Evolutionary conservation across 2,113 vertebrate genomes (phyloP).

Genomic region (Laticauda laticaudata): DNA sequence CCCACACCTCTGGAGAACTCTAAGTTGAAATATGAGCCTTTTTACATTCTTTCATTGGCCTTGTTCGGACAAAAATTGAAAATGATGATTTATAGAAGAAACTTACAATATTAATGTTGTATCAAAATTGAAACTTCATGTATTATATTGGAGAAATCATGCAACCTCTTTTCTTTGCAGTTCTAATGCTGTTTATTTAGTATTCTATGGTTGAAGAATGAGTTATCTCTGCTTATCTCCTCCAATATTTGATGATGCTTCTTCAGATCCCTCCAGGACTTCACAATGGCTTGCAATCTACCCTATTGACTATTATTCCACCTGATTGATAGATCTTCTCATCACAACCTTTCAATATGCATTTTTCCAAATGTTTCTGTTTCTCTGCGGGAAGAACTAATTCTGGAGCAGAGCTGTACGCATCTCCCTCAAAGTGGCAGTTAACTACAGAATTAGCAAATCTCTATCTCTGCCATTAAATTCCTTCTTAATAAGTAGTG

Average conservation of each 20-base stretch:
- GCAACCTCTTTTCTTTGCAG: neutral
- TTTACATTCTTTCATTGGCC: neutral
- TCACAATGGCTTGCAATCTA: neutral
- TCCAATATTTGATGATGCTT: neutral
- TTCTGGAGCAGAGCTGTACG: neutral
- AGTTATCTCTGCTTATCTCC: neutral
- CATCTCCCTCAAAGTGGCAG: neutral
- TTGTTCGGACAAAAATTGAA: neutral
- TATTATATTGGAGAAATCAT: neutral
- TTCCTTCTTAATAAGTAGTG: neutral
- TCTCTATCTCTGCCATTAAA: neutral
- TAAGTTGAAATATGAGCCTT: neutral
- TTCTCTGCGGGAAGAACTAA: neutral
- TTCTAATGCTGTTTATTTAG: neutral
- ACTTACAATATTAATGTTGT: neutral
- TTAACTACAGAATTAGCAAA: neutral
- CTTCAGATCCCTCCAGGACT: neutral
- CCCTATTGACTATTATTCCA: neutral
- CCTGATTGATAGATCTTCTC: neutral
- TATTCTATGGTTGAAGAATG: neutral
- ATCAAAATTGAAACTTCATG: neutral
- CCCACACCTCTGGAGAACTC: neutral
- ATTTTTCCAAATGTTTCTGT: neutral
- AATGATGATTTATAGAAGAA: constrained; percentile 2
- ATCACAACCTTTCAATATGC: neutral